Conservation (phyloP, 2,113 vertebrate genomes). For the Rhizomys pruinosus region DNA sequence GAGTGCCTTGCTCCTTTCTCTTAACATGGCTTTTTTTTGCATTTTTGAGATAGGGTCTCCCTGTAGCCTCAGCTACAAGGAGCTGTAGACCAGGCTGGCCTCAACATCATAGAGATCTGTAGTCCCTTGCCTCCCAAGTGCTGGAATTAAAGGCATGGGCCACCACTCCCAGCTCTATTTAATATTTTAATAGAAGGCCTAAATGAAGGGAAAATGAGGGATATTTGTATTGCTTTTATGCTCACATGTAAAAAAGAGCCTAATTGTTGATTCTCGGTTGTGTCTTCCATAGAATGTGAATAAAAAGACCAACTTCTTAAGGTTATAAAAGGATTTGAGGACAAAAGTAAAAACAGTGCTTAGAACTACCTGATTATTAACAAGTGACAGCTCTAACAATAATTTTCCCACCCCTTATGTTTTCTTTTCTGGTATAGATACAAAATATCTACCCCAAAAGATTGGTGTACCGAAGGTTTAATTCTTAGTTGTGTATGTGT, state of each 20-base stretch:
- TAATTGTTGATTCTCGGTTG: not conserved
- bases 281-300: not conserved
- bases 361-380: not conserved
- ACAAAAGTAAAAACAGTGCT: not conserved
- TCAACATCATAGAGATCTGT: no score
- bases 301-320: conserved; percentile 38
- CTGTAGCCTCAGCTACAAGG: no score
- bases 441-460: not conserved
- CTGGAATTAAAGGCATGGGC: no score
- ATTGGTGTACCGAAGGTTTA: not conserved
- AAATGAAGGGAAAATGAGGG: conserved; percentile 33
- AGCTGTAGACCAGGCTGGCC: no score
- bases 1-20: no score
- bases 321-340: not conserved
- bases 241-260: not conserved
- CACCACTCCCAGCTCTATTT: not conserved
- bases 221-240: conserved; percentile 45
- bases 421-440: not conserved
- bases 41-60: no score
- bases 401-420: not conserved
- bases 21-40: no score
- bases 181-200: conserved; percentile 30
- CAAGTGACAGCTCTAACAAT: not conserved
- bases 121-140: no score
- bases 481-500: not conserved